Evolutionary conservation across 2,113 vertebrate genomes (phyloP).

Genomic region (Grallaria varia): DNA sequence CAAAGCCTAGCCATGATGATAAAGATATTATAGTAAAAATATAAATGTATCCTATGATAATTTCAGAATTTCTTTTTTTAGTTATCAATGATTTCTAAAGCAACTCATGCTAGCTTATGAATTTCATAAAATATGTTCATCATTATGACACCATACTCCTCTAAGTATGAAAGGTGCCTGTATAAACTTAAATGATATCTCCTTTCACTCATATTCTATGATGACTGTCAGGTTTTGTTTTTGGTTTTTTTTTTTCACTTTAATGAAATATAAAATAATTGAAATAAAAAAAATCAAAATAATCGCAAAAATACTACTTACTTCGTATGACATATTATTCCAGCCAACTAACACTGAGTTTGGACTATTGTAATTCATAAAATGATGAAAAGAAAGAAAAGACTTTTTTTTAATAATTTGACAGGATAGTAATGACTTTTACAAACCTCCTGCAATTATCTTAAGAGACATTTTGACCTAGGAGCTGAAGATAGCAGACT

Average conservation of each 20-base stretch:
- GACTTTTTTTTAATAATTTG: background rate
- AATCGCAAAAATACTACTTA: background rate
- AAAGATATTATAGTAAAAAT: background rate
- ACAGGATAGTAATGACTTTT: background rate
- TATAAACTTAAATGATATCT: background rate
- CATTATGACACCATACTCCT: background rate
- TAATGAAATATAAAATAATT: background rate
- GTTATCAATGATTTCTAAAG: background rate
- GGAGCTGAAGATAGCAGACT: background rate
- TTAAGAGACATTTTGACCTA: background rate
- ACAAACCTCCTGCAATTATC: background rate
- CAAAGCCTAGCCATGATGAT: too few relatives aligned
- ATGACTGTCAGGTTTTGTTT: background rate
- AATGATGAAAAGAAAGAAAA: background rate
- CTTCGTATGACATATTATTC: background rate
- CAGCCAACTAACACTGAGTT: background rate
- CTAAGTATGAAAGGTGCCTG: background rate
- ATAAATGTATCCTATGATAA: background rate
- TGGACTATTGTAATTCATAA: background rate
- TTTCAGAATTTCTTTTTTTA: background rate
- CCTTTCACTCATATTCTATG: background rate
- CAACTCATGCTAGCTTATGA: background rate
- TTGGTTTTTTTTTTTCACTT: background rate
- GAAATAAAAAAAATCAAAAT: background rate
- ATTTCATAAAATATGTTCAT: background rate